Evolutionary conservation across 2,113 vertebrate species (phyloP).

Genomic region (Sialia sialis): DNA sequence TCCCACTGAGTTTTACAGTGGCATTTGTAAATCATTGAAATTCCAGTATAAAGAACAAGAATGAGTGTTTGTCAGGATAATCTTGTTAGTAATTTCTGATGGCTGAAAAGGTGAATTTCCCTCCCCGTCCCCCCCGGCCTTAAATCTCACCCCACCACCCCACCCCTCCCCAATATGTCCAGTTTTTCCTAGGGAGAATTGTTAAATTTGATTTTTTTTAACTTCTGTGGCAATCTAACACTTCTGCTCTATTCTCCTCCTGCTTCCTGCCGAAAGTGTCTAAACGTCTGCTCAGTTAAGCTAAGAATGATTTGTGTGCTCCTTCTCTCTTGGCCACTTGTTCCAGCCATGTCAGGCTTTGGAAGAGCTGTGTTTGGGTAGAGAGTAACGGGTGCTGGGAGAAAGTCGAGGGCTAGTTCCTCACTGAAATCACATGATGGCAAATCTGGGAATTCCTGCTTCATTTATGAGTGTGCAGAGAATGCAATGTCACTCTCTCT

Average conservation of each 20-base stretch:
- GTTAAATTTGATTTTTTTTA: neutral
- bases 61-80: neutral
- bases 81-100: neutral
- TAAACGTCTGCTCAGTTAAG: neutral
- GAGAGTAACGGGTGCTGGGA: neutral
- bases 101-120: neutral
- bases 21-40: neutral
- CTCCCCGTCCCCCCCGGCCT: accelerated
- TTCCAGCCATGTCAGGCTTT: neutral
- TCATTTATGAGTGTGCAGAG: constrained; percentile 45
- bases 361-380: neutral
- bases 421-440: constrained; percentile 65
- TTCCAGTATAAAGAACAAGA: neutral
- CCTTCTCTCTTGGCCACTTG: neutral
- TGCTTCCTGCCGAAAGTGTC: neutral
- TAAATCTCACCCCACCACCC: neutral
- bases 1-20: neutral
- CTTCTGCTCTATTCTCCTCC: neutral
- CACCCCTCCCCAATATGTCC: accelerated
- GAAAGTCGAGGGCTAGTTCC: constrained; percentile 19
- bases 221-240: neutral
- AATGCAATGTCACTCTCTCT: constrained; percentile 39
- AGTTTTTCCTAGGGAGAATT: neutral
- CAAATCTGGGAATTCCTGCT: constrained; percentile 64
- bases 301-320: neutral